Evolutionary conservation across 2,113 vertebrate genomes (phyloP), one percentile per base, ranked within the genome.

Genomic region (Urocynchramus pylzowi): DNA sequence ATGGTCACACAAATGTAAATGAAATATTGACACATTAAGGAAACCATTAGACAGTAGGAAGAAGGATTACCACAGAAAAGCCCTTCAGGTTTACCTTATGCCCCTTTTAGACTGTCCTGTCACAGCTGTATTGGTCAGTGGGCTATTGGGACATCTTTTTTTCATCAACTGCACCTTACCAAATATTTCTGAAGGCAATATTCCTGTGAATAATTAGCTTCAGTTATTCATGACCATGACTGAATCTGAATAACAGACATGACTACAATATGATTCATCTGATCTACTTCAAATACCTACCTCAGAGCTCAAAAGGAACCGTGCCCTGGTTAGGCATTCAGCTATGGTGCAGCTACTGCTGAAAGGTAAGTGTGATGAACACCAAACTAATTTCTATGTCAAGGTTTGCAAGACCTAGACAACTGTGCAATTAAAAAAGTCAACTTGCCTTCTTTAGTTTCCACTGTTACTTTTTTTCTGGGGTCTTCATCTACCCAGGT

Each of bases 1-100:
- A 85, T 7, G 53, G 67, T 56, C 80, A 89, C 56, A 84, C 13
- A 33, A 64, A 96, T n/a, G 45, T 37, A 84, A 92, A 74, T 1
- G 10, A 86, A 93, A 89, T 95, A 96, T 76, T 79, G 95, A 91
- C 91, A 95, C 37, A 53, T 77, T 84, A 93, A 74, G 74, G 77
- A 88, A 89, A 87, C 61, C 23, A 50, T 56, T 60, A 92, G 95
- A 90, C 85, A 71, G 44, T 27, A 84, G 56, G 44, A 92, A 93
- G 60, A 84, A 86, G 35, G 56, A 86, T 95, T 75, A 78, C 24
- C 47, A 60, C 5, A 71, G 50, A 31, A 59, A 68, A 90, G 39
- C 35, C 26, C 81, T 82, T 74, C 80, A 94, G 45, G 37, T 49
- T 89, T 91, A 21, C 26, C 28, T 92, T 78, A 59, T 39, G 35